These are phyloP conservation scores for Anabacerthia variegaticeps DNA, from an alignment of 2,797 vertebrate genomes.

Conservation along the genomic window DNA sequence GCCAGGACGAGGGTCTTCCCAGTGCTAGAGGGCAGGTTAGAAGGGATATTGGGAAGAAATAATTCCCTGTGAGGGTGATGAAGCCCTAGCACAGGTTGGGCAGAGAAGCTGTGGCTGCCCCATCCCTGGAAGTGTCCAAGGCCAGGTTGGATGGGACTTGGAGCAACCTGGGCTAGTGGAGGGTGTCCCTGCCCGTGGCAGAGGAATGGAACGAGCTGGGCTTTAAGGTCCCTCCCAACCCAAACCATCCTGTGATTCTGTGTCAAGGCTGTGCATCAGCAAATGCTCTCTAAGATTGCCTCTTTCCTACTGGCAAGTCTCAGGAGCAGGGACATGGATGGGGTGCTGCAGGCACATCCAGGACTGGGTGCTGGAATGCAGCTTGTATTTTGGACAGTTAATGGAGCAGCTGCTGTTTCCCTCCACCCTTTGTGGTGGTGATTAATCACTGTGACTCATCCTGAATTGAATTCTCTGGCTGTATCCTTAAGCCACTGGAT, in stretches of 20 bases:
- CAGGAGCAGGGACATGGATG: background rate
- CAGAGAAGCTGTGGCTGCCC: background rate
- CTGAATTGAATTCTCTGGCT: background rate
- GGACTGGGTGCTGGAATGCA: background rate
- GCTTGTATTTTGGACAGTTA: background rate
- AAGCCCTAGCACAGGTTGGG: background rate
- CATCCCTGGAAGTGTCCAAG: background rate
- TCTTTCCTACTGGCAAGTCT: background rate
- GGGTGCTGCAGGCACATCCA: background rate
- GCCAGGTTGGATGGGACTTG: background rate
- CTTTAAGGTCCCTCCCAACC: background rate
- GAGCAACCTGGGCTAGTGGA: background rate
- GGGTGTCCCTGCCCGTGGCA: background rate
- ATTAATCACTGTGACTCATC: background rate
- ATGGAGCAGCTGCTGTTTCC: background rate
- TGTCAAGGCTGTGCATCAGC: background rate
- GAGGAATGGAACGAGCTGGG: fast-evolving
- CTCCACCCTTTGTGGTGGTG: background rate
- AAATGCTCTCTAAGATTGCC: background rate
- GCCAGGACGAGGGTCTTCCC: background rate
- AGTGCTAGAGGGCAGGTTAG: fast-evolving
- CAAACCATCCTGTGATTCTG: background rate
- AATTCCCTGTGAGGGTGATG: background rate
- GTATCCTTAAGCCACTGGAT: background rate
- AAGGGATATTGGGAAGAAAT: background rate